A percentile compares a stretch with the other conserved stretches of the same genome.
Evolutionary conservation across 2,797 vertebrate genomes (phyloP).

Genomic region (Psittacula echo): DNA sequence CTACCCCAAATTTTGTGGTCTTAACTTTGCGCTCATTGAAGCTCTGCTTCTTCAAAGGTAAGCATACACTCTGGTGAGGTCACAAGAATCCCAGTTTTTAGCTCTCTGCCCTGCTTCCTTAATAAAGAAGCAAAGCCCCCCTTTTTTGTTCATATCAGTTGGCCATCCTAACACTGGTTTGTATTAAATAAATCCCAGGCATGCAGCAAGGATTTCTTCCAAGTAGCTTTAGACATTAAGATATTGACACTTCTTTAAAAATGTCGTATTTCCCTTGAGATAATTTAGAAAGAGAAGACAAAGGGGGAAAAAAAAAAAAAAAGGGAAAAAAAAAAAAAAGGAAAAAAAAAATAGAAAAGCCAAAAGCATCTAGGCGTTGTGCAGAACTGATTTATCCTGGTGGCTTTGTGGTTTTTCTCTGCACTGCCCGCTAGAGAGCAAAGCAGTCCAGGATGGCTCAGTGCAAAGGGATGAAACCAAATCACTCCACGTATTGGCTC

Average conservation of each 20-base stretch:
- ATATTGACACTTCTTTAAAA: background rate
- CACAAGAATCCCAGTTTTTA: background rate
- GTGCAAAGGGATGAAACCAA: background rate
- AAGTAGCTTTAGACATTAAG: background rate
- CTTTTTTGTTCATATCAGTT: background rate
- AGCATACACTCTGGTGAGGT: background rate
- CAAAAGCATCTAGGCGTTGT: background rate
- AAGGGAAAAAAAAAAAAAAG: background rate
- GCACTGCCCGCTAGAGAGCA: background rate
- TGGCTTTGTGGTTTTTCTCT: background rate
- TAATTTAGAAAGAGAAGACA: background rate
- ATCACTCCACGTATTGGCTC: rapidly evolving
- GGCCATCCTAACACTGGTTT: background rate
- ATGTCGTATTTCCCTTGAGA: background rate
- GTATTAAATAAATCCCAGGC: background rate
- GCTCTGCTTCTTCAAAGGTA: background rate
- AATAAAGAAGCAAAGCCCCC: background rate
- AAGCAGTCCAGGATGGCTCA: background rate
- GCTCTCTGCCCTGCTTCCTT: background rate
- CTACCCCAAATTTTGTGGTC: background rate
- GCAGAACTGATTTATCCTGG: background rate
- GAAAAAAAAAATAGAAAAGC: no score
- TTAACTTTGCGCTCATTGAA: background rate
- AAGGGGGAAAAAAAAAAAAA: background rate
- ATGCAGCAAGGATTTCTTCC: background rate